These are phyloP conservation scores for Brachypodius melanocephalos DNA, from an alignment of 2,113 vertebrate genomes.

Conservation along the genomic window DNA sequence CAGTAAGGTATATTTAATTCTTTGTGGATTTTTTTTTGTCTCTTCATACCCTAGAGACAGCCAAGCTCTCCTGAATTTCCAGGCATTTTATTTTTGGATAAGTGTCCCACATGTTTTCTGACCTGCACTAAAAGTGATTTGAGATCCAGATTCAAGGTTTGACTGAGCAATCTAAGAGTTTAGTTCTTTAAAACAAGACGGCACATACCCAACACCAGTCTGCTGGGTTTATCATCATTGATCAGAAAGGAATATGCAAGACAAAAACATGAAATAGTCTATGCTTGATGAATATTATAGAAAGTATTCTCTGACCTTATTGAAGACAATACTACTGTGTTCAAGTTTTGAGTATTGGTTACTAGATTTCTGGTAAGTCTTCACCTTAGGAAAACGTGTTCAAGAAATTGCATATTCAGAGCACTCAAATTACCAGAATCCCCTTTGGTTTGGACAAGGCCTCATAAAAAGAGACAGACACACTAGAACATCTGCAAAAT, in stretches of 20 bases:
- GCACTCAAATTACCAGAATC: background rate
- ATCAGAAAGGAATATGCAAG: background rate
- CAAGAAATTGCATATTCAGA: background rate
- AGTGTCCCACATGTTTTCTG: background rate
- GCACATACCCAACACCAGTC: background rate
- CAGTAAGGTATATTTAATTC: background rate
- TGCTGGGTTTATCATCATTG: background rate
- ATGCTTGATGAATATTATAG: background rate
- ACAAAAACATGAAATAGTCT: background rate
- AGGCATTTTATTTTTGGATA: background rate
- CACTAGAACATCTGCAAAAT: background rate
- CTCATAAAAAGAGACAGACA: background rate
- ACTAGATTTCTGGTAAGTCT: background rate
- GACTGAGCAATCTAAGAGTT: background rate
- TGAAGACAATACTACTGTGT: background rate
- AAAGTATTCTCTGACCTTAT: background rate
- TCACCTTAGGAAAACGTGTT: background rate
- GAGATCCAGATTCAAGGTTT: background rate
- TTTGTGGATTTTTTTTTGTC: background rate
- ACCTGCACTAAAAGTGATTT: background rate
- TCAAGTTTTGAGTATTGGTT: background rate
- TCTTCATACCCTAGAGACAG: background rate
- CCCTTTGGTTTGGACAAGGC: background rate
- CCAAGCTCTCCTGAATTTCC: background rate
- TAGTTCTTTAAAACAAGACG: background rate